These are phyloP conservation scores for Drosophila basisetae DNA, from an alignment of 2,888 invertebrate genomes.

Conservation along the genomic window DNA sequence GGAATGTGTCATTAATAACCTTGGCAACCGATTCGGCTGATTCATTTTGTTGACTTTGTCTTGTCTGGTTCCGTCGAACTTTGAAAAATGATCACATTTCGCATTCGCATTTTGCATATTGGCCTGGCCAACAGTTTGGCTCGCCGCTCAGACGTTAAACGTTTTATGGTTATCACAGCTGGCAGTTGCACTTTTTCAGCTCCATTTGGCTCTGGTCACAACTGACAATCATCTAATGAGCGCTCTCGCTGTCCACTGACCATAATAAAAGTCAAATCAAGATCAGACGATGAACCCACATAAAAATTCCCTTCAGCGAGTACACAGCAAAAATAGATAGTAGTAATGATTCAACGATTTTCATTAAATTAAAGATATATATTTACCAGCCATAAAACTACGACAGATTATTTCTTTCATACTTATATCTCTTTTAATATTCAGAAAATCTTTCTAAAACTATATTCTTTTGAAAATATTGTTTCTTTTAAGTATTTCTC, in stretches of 20 bases:
- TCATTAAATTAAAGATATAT: accelerated
- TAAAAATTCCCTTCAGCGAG: slow-evolving; percentile 14
- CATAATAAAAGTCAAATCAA: slow-evolving; percentile 48
- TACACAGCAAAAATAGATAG: background rate
- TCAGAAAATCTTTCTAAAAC: background rate
- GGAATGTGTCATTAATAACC: slow-evolving; percentile 66
- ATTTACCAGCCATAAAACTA: background rate
- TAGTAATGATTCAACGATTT: background rate
- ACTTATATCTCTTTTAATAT: background rate
- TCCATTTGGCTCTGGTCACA: slow-evolving; percentile 55
- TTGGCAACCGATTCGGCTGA: slow-evolving; percentile 36
- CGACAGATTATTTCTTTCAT: background rate
- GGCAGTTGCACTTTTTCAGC: slow-evolving; percentile 70
- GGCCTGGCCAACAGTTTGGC: slow-evolving; percentile 16
- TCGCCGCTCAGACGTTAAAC: slow-evolving; percentile 17
- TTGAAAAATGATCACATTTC: slow-evolving; percentile 64
- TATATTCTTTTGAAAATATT: background rate
- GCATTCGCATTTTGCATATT: slow-evolving; percentile 55
- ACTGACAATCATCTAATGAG: slow-evolving; percentile 31
- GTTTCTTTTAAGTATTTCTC: background rate
- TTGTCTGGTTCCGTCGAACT: slow-evolving; percentile 51
- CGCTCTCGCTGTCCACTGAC: slow-evolving; percentile 26
- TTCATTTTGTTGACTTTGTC: slow-evolving; percentile 53
- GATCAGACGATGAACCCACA: slow-evolving; percentile 54
- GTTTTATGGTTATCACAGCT: slow-evolving; percentile 28